Percentiles rank a stretch among this genome's conserved stretches.
These are phyloP conservation scores for Metallyticus violacea DNA, from an alignment of 2,888 invertebrate genomes.

Conservation along the genomic window DNA sequence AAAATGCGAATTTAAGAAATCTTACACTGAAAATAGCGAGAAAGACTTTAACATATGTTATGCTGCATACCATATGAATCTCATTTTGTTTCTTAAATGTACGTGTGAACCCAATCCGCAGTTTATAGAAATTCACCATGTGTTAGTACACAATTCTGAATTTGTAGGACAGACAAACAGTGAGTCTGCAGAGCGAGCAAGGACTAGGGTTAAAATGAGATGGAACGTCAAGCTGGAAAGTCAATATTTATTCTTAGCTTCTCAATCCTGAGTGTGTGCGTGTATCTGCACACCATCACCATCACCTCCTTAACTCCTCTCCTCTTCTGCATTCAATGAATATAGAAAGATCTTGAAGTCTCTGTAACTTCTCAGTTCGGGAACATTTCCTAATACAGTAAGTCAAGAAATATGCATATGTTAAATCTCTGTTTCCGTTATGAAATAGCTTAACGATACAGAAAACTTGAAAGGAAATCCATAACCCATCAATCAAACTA, in stretches of 20 bases:
- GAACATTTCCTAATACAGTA: background rate
- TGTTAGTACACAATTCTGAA: background rate
- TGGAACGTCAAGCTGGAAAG: conserved; percentile 2
- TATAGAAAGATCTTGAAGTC: background rate
- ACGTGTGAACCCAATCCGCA: no score
- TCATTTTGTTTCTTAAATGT: no score
- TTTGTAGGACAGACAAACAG: background rate
- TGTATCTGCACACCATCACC: background rate
- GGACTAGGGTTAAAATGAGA: background rate
- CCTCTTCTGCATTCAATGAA: background rate
- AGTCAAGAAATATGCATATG: background rate
- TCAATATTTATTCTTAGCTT: conserved; percentile 13
- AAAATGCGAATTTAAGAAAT: no score
- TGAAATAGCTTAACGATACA: background rate
- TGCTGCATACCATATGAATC: no score
- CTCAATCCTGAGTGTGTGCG: background rate
- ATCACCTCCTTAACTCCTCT: background rate
- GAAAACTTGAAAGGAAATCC: background rate
- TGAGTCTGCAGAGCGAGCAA: background rate
- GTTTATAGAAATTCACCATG: no score
- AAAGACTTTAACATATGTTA: no score
- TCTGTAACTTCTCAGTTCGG: background rate
- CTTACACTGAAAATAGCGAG: no score
- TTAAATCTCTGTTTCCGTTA: background rate
- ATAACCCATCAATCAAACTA: no score